Evolutionary conservation across 2,113 vertebrate species (phyloP), one percentile per base, ranked within the genome.

Genomic region (Zosterops lateralis): DNA sequence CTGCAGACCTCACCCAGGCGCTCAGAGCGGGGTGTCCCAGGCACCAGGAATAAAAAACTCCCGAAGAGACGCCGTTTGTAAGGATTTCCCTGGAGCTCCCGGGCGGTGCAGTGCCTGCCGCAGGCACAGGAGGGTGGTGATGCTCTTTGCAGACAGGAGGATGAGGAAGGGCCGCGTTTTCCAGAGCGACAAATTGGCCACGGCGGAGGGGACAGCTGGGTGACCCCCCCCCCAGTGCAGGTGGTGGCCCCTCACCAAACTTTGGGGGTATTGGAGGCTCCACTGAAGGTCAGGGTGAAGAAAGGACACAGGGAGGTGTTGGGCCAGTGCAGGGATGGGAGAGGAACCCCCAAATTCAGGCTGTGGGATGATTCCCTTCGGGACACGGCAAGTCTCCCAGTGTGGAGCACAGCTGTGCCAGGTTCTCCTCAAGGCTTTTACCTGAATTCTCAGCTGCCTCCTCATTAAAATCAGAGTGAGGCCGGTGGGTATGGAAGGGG

Each of bases 61-160:
- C 4, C 0, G 14, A 3, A 0, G 4, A 10, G 29, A 16, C 22
- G 1, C 0, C 2, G 5, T 70, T 17, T 38, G 25, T 3, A 3
- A 22, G 2, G 17, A 0, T 17, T 25, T 48, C 38, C 12, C 28
- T 16, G 2, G 2, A 2, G 28, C 14, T 50, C 4, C 8, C 5
- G 21, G 60, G 24, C 56, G 64, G 6, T 22, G 34, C 84, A 89
- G 70, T 93, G 90, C 48, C 32, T 5, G 61, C 32, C 6, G 2
- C 77, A 5, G 74, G 81, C 94, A 93, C 90, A 64, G 1, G 90
- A 90, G 92, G 88, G 94, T 62, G 40, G 20, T 81, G 81, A 74
- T 71, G 92, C 29, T 91, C 92, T 54, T 89, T 28, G 14, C 74
- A 94, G 84, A 18, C 5, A 4, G 2, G 21, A 42, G 75, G 62